phyloP scores from a whole-genome alignment of 92 coral and sea anemone species.

The Actinernus sp. region DNA sequence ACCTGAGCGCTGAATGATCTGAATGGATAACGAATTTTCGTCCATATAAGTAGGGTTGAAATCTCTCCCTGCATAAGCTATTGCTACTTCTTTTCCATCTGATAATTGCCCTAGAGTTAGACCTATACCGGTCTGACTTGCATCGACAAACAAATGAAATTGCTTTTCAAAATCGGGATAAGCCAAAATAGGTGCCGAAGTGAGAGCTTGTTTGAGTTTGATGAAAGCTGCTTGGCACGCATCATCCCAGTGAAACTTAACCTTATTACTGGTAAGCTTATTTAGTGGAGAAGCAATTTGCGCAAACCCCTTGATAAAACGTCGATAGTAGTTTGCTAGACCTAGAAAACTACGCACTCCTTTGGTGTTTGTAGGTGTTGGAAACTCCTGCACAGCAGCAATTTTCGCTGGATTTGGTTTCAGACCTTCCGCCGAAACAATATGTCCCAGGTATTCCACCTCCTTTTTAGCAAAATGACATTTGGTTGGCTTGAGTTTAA shows the following conservation, averaged over 20 bases:
- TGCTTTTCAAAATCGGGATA: conserved; percentile 32
- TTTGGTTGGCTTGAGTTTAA: neutral
- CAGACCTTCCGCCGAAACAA: neutral
- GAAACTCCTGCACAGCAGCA: neutral
- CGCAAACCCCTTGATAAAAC: neutral
- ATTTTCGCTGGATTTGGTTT: neutral
- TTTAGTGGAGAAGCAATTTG: neutral
- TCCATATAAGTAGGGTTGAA: conserved; percentile 34
- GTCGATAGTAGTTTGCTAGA: conserved; percentile 1
- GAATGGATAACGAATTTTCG: conserved; percentile 40
- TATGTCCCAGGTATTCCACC: conserved; percentile 2
- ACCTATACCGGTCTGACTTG: conserved; percentile 3
- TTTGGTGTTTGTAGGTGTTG: neutral
- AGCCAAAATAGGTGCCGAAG: conserved; percentile 41
- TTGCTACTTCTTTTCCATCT: conserved; percentile 15
- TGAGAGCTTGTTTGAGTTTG: conserved; percentile 9
- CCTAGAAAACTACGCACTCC: conserved; percentile 1
- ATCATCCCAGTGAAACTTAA: neutral
- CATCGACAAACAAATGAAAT: conserved; percentile 30
- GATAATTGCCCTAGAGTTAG: neutral
- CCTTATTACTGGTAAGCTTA: neutral
- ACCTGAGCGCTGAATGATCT: conserved; percentile 43
- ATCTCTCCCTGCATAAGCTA: conserved; percentile 39
- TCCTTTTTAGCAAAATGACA: neutral
- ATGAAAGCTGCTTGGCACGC: conserved; percentile 33